Evolutionary conservation across 35 echinoderm and acorn worm genomes (phyloP), one percentile per base, ranked within the genome.

Genomic region (Patiria miniata): DNA sequence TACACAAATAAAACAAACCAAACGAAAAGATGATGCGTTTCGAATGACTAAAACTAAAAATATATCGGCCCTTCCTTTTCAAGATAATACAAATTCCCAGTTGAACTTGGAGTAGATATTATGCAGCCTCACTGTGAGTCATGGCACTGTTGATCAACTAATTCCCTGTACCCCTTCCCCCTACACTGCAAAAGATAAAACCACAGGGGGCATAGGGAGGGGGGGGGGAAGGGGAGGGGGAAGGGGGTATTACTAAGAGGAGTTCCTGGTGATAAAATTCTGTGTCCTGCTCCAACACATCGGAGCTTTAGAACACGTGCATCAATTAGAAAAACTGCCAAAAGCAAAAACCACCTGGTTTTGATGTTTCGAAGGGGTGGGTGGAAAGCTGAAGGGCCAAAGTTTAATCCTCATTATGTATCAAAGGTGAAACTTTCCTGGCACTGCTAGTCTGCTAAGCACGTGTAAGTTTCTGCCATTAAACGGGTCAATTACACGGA

Each of bases 61-160:
- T 32, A 73, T 28, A 73, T 10, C 34, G 14, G 65, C 26, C 65
- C 34, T 10, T 23, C 58, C 29, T 23, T 73, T 30, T 14, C 23
- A 14, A 26, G 26, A 10, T 23, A 73, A 26, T 22, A 34, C 34
- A 73, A 28, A 26, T 14, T 26, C 65, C 65, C 23, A 73, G 26
- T 30, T 26, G 65, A 30, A n/a, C 34, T 26, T 32, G 34, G 26
- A 73, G 29, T 23, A 26, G 29, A 22, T 28, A 73, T 73, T 73
- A 73, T 73, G 65, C 65, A 73, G 65, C 65, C 65, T 73, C 65
- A 73, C 65, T 73, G 19, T 73, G 65, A 73, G 21, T 73, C 65
- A 73, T 7, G 19, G 8, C 65, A 32, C 23, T 73, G 26, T 34
- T 73, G 65, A 73, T 34, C 23, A 73, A 22, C 23, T 23, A 26